Conservation (phyloP, 2,113 vertebrate species). For the Cariama cristata region DNA sequence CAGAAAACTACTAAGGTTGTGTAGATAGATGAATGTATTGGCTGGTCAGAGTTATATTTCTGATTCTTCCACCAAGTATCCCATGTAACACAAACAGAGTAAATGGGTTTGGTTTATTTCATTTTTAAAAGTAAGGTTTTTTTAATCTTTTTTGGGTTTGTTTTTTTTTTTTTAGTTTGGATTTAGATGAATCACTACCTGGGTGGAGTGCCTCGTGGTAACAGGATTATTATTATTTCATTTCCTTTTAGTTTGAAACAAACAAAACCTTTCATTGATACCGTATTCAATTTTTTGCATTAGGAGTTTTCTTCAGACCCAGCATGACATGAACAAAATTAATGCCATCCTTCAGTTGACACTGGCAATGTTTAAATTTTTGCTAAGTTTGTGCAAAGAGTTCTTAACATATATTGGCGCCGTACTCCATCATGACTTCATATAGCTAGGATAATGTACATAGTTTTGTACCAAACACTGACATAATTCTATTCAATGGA, state of each 20-base stretch:
- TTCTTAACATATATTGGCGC: background rate
- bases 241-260: conserved; percentile 11
- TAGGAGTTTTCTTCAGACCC: background rate
- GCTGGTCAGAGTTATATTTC: background rate
- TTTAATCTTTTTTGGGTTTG: background rate
- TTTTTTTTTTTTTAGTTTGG: background rate
- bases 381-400: background rate
- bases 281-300: background rate
- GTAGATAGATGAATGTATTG: background rate
- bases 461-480: conserved; percentile 46
- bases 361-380: conserved; percentile 15
- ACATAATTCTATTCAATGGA: conserved; percentile 4
- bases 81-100: background rate
- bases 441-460: background rate
- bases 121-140: background rate
- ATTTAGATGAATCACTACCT: background rate
- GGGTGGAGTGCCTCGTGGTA: background rate
- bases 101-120: background rate
- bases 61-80: background rate
- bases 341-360: conserved; percentile 12
- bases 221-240: background rate
- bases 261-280: conserved; percentile 3
- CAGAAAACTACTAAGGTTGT: background rate
- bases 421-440: conserved; percentile 17
- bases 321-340: background rate